These are phyloP conservation scores for Oplegnathus fasciatus DNA, from an alignment of 2,113 vertebrate species.

Conservation along the genomic window DNA sequence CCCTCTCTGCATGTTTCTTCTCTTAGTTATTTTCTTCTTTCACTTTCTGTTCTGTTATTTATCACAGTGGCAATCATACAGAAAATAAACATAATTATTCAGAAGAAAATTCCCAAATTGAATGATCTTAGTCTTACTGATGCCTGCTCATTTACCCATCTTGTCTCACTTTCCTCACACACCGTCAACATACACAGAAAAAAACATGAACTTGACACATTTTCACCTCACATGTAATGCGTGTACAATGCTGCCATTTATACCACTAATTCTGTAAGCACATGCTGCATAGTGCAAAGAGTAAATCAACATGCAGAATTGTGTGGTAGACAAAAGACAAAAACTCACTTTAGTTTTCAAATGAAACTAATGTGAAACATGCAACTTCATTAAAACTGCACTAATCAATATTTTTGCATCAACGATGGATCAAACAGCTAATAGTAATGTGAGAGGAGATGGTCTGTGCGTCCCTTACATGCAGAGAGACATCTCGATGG, in stretches of 20 bases:
- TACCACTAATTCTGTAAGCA: background rate
- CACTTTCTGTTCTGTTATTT: background rate
- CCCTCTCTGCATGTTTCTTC: background rate
- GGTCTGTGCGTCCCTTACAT: too few species aligned
- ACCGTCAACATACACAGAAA: background rate
- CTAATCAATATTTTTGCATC: too few species aligned
- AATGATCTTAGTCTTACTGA: background rate
- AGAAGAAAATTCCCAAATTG: background rate
- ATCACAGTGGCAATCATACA: background rate
- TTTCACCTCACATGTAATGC: background rate
- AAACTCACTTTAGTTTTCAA: too few species aligned
- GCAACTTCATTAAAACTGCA: too few species aligned
- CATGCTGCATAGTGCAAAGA: too few species aligned
- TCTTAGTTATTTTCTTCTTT: background rate
- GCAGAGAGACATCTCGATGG: too few species aligned
- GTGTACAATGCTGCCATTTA: background rate
- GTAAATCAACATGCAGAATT: too few species aligned
- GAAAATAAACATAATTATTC: background rate
- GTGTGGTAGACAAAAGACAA: too few species aligned
- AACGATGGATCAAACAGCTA: too few species aligned
- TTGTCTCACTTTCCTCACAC: background rate
- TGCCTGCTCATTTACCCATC: background rate
- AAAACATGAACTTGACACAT: background rate
- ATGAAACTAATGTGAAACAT: too few species aligned
- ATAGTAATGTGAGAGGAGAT: too few species aligned